These are phyloP conservation scores for Sitobion miscanthi DNA, from an alignment of 1,140 invertebrate species.

Conservation along the genomic window DNA sequence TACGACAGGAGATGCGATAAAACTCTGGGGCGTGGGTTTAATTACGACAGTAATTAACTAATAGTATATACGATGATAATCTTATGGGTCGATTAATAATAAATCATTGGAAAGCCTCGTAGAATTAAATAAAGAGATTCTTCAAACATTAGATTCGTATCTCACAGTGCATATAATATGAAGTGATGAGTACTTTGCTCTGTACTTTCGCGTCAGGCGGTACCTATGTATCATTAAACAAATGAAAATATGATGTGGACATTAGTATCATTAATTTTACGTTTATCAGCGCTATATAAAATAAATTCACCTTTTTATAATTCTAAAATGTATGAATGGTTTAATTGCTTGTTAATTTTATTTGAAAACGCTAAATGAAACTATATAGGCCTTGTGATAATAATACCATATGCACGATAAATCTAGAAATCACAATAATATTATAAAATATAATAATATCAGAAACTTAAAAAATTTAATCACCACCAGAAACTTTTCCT, in stretches of 20 bases:
- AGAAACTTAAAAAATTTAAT: not conserved
- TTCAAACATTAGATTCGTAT: not conserved
- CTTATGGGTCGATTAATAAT: slow-evolving; percentile 42
- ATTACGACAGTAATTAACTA: slow-evolving; percentile 54
- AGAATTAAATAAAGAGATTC: not conserved
- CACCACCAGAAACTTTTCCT: not conserved
- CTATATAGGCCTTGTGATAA: not conserved
- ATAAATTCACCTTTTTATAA: not conserved
- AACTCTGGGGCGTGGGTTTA: slow-evolving; percentile 4
- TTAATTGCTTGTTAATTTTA: not conserved
- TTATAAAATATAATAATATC: not conserved
- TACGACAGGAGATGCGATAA: not conserved
- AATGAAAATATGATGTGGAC: not conserved
- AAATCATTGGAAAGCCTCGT: slow-evolving; percentile 16
- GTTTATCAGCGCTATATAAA: not conserved
- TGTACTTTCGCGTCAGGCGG: not conserved
- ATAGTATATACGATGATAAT: slow-evolving; percentile 29
- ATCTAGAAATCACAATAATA: not conserved
- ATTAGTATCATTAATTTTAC: not conserved
- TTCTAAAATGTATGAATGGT: not conserved
- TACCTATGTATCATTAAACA: not conserved
- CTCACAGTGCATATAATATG: not conserved
- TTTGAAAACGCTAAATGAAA: not conserved
- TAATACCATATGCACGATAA: not conserved
- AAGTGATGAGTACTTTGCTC: not conserved